Conservation (phyloP, 2,113 vertebrate genomes). For the Sitta europaea region DNA sequence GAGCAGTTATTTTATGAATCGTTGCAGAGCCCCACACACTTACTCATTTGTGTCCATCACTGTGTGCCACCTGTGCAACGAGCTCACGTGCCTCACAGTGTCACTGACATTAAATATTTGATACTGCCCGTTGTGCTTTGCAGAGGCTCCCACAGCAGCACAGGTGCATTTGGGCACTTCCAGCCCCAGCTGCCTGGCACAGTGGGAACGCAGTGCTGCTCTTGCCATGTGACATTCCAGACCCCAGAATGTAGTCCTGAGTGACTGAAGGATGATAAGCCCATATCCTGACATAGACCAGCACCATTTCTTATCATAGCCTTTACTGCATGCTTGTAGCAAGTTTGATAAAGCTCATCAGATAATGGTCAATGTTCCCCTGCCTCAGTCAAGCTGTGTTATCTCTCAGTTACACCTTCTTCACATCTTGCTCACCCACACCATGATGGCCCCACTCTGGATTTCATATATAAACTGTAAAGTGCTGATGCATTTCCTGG, state of each 20-base stretch:
- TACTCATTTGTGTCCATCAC: background rate
- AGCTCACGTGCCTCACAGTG: accelerated
- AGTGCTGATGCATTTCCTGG: background rate
- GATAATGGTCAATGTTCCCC: background rate
- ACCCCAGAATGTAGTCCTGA: background rate
- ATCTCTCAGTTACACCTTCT: background rate
- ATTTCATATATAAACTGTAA: background rate
- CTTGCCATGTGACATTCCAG: background rate
- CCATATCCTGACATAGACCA: background rate
- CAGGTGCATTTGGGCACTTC: too few relatives aligned
- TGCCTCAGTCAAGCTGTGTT: background rate
- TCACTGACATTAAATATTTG: background rate
- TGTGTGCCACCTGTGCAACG: too few relatives aligned
- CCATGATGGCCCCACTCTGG: background rate
- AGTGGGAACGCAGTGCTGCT: background rate
- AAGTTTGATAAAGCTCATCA: background rate
- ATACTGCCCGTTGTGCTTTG: background rate
- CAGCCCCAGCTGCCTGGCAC: background rate
- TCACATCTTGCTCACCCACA: background rate
- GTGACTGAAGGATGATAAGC: background rate
- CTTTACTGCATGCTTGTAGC: background rate
- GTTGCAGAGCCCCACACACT: background rate
- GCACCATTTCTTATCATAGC: background rate
- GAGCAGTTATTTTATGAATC: background rate
- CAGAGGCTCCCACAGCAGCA: background rate